Evolutionary conservation across 2,113 vertebrate species (phyloP), one percentile per base, ranked within the genome.

Genomic region (Scomber scombrus): DNA sequence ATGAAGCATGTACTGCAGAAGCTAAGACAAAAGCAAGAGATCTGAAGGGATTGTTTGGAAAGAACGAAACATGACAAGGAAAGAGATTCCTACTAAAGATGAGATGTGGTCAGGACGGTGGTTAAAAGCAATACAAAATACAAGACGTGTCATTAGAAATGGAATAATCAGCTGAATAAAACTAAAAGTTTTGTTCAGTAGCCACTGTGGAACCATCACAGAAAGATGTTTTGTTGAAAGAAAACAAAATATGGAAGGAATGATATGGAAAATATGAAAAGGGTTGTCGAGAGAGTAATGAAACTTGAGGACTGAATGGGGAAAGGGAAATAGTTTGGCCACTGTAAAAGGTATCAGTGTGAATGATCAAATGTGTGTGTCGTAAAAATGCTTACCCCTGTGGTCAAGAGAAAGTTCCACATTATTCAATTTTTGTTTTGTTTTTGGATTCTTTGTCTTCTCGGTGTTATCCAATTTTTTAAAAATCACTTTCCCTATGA

Each of bases 361-460:
- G 80, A 73, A 47, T 4, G 47, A 71, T 34, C 29, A 73, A 61
- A 71, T 65, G 60, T 73, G 60, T 75, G n/a, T n/a, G n/a, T n/a
- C n/a, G n/a, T n/a, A 23, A n/a, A 31, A 71, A 45, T 29, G n/a
- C 12, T 26, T 12, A 46, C 49, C 14, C 26, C 18, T 43, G 31
- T 49, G 31, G 31, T 7, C 31, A 40, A 40, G 7, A 40, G 34
- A 40, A 40, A 40, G n/a, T n/a, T n/a, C n/a, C n/a, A 16, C 6
- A 49, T 29, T 31, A 34, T 67, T 61, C 5, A 5, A 4, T 49
- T 51, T 66, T 13, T 16, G 11, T 13, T 11, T 2, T 14, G 5
- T 6, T 72, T 34, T 61, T 26, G 26, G n/a, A n/a, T n/a, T 26
- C 10, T 49, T 56, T 14, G 19, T 82, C 15, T 26, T 29, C 4